A percentile compares a stretch with the other conserved stretches of the same genome.
These are phyloP conservation scores for Heliconius himera DNA, from an alignment of 1,140 invertebrate species.

Conservation along the genomic window DNA sequence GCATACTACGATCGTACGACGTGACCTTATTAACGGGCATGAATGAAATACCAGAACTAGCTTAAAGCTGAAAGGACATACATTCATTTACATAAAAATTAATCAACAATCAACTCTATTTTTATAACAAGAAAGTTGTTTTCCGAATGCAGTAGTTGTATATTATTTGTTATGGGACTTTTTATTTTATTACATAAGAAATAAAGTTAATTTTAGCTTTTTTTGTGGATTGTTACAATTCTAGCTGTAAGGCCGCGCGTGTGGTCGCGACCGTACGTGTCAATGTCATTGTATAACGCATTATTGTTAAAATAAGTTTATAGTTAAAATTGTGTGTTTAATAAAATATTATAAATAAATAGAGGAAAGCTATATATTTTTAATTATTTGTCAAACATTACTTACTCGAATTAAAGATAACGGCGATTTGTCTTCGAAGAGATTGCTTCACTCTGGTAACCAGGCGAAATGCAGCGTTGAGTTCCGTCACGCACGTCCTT, in stretches of 20 bases:
- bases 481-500: too few species aligned
- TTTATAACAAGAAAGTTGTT: neutral
- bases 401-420: too few species aligned
- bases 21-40: slow-evolving; percentile 2
- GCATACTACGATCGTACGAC: slow-evolving; percentile 1
- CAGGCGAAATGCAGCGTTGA: too few species aligned
- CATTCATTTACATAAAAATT: neutral
- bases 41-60: neutral
- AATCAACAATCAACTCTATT: neutral
- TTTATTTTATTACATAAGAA: neutral
- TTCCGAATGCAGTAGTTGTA: neutral
- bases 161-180: neutral
- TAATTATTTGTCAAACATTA: too few species aligned
- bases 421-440: too few species aligned
- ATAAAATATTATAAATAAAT: too few species aligned
- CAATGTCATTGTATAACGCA: slow-evolving; percentile 7
- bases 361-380: too few species aligned
- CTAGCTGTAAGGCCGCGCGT: neutral
- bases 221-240: neutral
- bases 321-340: too few species aligned
- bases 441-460: too few species aligned
- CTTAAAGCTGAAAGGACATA: neutral
- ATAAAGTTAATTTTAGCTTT: neutral
- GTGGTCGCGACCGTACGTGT: slow-evolving; percentile 1
- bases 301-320: neutral